A percentile compares a stretch with the other conserved stretches of the same genome.
Conservation (phyloP, 2,888 invertebrate genomes). For the Dryobotodes eremita region DNA sequence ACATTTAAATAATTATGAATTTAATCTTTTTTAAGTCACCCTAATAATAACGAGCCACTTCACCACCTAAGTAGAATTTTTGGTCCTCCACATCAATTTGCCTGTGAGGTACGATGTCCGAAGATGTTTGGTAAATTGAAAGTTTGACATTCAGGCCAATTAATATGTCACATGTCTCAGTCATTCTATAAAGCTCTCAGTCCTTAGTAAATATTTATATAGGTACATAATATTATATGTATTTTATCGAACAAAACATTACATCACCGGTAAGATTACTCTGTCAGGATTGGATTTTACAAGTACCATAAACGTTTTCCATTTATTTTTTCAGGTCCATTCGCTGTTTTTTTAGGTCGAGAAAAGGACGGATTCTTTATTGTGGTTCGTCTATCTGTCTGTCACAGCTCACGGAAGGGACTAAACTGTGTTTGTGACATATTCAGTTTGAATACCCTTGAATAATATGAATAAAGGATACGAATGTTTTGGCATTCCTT, state of each 20-base stretch:
- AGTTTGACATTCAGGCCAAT: not conserved
- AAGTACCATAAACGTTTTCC: not conserved
- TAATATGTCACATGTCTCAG: not conserved
- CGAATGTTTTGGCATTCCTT: slow-evolving; percentile 8
- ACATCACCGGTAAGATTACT: slow-evolving; percentile 3
- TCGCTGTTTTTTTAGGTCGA: slow-evolving; percentile 18
- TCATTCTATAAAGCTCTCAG: not conserved
- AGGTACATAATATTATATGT: not conserved
- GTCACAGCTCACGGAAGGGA: slow-evolving; percentile 1
- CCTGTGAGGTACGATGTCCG: not conserved
- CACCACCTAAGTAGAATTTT: not conserved
- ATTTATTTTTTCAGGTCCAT: slow-evolving; percentile 28
- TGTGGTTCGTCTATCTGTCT: slow-evolving; percentile 7
- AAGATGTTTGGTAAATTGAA: not conserved
- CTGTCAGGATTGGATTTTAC: slow-evolving; percentile 14
- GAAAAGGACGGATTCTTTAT: slow-evolving; percentile 12
- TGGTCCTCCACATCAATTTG: not conserved
- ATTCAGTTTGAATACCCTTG: slow-evolving; percentile 17
- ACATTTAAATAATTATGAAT: not conserved
- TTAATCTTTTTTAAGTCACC: not conserved
- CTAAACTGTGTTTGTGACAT: slow-evolving; percentile 1
- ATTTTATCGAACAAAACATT: not conserved
- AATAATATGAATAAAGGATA: slow-evolving; percentile 1
- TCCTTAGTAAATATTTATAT: slow-evolving; percentile 12
- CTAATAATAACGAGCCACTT: too few relatives aligned